A percentile compares a stretch with the other conserved stretches of the same genome.
These are phyloP conservation scores for Sphyrna mokarran DNA, from an alignment of 2,113 vertebrate species.

Conservation along the genomic window DNA sequence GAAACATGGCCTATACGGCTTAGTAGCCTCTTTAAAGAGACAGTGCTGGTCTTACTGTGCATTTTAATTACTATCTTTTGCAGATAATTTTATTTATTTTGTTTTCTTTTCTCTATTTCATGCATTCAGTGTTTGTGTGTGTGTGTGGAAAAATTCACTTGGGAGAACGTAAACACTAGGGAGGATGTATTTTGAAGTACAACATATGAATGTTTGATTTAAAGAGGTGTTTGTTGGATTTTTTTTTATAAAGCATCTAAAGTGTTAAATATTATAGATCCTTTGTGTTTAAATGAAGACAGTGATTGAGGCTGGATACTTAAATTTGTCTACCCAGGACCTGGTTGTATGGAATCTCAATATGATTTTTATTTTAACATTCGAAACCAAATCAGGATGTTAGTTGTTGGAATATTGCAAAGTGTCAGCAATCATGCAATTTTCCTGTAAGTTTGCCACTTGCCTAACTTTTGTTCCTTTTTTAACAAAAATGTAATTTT, in stretches of 20 bases:
- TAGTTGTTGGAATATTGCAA: slow-evolving; percentile 27
- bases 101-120: background rate
- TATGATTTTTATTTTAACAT: background rate
- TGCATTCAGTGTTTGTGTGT: background rate
- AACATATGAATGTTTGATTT: slow-evolving; percentile 7
- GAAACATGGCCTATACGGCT: slow-evolving; percentile 1
- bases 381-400: background rate
- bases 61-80: slow-evolving; percentile 30
- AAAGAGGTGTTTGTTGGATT: background rate
- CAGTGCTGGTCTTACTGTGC: slow-evolving; percentile 36
- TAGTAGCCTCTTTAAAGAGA: slow-evolving; percentile 19
- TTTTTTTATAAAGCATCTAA: background rate
- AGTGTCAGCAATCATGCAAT: slow-evolving; percentile 16
- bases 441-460: slow-evolving; percentile 28
- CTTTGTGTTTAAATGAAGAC: background rate
- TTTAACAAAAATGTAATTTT: background rate
- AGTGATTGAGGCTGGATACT: background rate
- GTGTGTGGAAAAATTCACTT: background rate
- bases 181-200: slow-evolving; percentile 1
- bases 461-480: background rate
- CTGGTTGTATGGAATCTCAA: slow-evolving; percentile 22
- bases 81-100: slow-evolving; percentile 32
- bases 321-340: background rate
- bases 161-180: slow-evolving; percentile 17
- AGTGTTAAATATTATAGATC: slow-evolving; percentile 14